Conservation (phyloP, 2,113 vertebrate genomes). For the Forbesichthys papilliferus region DNA sequence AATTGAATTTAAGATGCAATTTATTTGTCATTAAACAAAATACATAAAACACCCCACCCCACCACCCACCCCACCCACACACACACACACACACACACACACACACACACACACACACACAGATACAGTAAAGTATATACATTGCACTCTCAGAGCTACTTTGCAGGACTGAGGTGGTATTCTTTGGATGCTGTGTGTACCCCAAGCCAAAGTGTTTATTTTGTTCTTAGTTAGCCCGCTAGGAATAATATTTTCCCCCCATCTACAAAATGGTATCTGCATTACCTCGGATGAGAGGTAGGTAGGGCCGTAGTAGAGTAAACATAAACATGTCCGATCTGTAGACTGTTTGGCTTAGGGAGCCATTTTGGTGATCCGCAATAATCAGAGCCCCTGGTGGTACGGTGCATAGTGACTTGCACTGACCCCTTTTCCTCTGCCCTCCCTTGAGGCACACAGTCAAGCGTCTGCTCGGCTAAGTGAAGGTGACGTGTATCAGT, state of each 20-base stretch:
- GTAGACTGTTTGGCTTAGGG: slow-evolving; percentile 50
- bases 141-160: slow-evolving; percentile 1
- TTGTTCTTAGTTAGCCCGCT: slow-evolving; percentile 56
- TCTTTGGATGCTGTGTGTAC: slow-evolving; percentile 47
- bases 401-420: slow-evolving; percentile 57
- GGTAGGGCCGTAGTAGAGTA: slow-evolving; percentile 45
- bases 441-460: slow-evolving; percentile 55
- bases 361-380: slow-evolving; percentile 34
- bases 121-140: not conserved
- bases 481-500: slow-evolving; percentile 70
- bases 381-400: slow-evolving; percentile 40
- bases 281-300: slow-evolving; percentile 43
- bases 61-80: not conserved
- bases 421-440: slow-evolving; percentile 55
- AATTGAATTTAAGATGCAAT: too few species aligned
- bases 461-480: slow-evolving; percentile 72
- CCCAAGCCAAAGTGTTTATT: slow-evolving; percentile 63
- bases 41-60: too few species aligned
- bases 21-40: too few species aligned
- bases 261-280: slow-evolving; percentile 69
- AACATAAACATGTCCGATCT: slow-evolving; percentile 60
- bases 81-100: not conserved
- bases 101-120: not conserved
- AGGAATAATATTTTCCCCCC: slow-evolving; percentile 70
- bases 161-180: slow-evolving; percentile 54